These are phyloP conservation scores for Macrosiphum euphorbiae DNA, from an alignment of 2,888 invertebrate species.

Conservation along the genomic window DNA sequence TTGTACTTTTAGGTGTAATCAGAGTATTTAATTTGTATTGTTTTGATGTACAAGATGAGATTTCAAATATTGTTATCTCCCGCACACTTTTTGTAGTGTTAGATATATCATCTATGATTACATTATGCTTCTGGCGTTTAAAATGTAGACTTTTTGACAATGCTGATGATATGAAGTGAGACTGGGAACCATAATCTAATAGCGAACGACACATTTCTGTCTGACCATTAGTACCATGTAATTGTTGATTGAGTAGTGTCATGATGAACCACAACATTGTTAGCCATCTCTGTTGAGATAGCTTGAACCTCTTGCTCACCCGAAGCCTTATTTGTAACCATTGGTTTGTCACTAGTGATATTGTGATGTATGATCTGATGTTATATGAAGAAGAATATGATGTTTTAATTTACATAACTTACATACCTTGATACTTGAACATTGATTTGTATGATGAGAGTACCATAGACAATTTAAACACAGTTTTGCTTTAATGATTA, in stretches of 20 bases:
- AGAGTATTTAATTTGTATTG: too few species aligned
- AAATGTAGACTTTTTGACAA: background rate
- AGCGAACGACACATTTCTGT: too few species aligned
- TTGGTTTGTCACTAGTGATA: too few species aligned
- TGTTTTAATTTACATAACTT: background rate
- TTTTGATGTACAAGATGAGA: background rate
- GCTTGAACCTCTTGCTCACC: background rate
- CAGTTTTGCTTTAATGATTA: too few species aligned
- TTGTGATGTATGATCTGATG: background rate
- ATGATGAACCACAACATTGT: background rate
- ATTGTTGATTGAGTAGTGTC: background rate
- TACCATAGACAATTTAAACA: too few species aligned
- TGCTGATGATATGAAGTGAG: background rate
- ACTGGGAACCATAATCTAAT: background rate
- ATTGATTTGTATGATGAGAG: background rate
- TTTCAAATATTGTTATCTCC: background rate
- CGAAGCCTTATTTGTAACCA: background rate
- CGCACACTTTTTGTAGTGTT: too few species aligned
- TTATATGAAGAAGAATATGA: background rate
- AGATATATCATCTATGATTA: background rate
- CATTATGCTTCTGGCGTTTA: background rate
- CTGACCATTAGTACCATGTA: background rate
- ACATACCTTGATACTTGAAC: background rate
- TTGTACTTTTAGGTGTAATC: background rate
- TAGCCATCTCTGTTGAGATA: background rate